A percentile compares a stretch with the other conserved stretches of the same genome.
phyloP scores from a whole-genome alignment of 2,113 vertebrate species.

The Hucho hucho region DNA sequence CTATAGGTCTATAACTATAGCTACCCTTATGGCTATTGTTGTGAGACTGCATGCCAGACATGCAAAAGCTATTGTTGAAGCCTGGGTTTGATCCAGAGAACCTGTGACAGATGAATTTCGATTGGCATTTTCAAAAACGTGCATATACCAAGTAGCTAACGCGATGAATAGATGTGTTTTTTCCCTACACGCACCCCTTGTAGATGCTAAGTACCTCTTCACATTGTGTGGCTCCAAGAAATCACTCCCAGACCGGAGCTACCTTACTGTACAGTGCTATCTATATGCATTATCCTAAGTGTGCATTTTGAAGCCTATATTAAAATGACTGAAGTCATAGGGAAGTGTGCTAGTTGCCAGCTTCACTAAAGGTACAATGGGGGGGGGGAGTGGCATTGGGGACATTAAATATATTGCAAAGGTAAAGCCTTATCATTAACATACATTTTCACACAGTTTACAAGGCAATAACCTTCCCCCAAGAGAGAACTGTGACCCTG shows the following conservation, averaged over 20 bases:
- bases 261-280: not conserved
- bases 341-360: constrained; percentile 27
- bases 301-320: not conserved
- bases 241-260: not conserved
- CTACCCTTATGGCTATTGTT: constrained; percentile 40
- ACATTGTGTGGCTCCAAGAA: not conserved
- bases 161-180: too few species aligned
- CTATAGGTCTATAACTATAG: constrained; percentile 15
- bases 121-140: too few species aligned
- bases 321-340: constrained; percentile 16
- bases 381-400: constrained; percentile 16
- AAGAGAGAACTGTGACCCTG: constrained; percentile 36
- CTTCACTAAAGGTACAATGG: not conserved
- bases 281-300: not conserved
- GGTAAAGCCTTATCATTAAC: constrained; percentile 43
- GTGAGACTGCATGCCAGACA: constrained; percentile 47
- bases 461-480: constrained; percentile 52
- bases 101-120: too few species aligned
- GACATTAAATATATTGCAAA: constrained; percentile 27
- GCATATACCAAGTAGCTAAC: too few species aligned
- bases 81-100: too few species aligned
- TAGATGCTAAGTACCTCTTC: not conserved
- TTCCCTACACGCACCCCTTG: too few species aligned
- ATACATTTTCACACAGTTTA: constrained; percentile 52
- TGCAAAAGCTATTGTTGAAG: constrained; percentile 9